A percentile compares a stretch with the other conserved stretches of the same genome.
Evolutionary conservation across 2,797 vertebrate genomes (phyloP).

Genomic region (Nannoperca obscura): DNA sequence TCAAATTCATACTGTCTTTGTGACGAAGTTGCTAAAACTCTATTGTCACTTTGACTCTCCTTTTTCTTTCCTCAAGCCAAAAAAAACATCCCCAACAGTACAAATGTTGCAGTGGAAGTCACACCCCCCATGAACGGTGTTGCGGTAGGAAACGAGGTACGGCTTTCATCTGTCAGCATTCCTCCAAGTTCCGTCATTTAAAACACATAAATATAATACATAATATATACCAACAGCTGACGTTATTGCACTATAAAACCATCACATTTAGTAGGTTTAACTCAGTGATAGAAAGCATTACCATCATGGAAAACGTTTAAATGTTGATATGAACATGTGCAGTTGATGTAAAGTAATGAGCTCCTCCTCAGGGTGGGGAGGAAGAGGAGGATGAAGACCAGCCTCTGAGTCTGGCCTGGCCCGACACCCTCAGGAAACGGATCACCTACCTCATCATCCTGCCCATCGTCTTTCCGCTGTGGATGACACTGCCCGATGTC

Average conservation of each 20-base stretch:
- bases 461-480: conserved; percentile 94
- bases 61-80: conserved; percentile 73
- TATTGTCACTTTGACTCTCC: background rate
- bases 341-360: background rate
- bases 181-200: background rate
- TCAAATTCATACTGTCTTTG: background rate
- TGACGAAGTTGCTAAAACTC: background rate
- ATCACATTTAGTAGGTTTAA: background rate
- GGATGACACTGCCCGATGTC: conserved; percentile 94
- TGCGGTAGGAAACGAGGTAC: conserved; percentile 75
- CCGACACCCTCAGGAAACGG: conserved; percentile 89
- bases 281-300: background rate
- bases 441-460: conserved; percentile 91
- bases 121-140: conserved; percentile 90
- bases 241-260: background rate
- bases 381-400: conserved; percentile 90
- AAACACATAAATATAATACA: background rate
- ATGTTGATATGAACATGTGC: background rate
- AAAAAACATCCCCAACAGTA: conserved; percentile 88
- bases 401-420: conserved; percentile 95
- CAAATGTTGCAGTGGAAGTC: conserved; percentile 93
- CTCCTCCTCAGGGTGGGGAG: conserved; percentile 62
- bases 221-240: background rate
- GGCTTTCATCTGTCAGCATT: background rate
- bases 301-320: background rate